These are phyloP conservation scores for Muraenolepis orangiensis DNA, from an alignment of 2,797 vertebrate genomes.

Conservation along the genomic window DNA sequence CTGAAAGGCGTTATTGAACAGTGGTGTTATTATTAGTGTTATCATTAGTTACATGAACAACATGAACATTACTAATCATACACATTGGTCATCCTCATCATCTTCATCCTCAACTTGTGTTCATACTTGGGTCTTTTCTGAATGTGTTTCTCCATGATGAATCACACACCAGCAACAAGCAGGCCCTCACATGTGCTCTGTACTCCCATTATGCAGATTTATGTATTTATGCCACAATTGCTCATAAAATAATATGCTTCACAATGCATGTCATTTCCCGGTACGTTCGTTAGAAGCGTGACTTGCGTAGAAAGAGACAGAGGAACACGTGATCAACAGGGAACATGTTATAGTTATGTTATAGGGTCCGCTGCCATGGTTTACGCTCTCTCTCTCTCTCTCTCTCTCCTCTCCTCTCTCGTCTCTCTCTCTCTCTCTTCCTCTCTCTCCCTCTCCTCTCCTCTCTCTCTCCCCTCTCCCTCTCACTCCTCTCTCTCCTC, in stretches of 20 bases:
- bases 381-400: background rate
- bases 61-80: background rate
- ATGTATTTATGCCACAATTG: background rate
- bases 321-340: background rate
- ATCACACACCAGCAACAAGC: background rate
- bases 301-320: background rate
- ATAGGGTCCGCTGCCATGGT: background rate
- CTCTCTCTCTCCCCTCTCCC: no score
- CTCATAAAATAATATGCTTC: background rate
- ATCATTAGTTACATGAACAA: background rate
- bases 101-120: background rate
- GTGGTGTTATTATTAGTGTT: background rate
- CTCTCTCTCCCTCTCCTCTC: no score
- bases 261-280: background rate
- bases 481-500: no score
- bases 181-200: constrained; percentile 4
- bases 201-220: background rate
- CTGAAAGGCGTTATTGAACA: background rate
- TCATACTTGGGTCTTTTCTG: no score
- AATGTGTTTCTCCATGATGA: background rate
- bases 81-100: background rate
- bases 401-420: no score
- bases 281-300: background rate
- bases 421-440: no score
- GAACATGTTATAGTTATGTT: constrained; percentile 5